phyloP scores from a whole-genome alignment of 2,888 invertebrate species.

The Xestoiulus laeticollis region DNA sequence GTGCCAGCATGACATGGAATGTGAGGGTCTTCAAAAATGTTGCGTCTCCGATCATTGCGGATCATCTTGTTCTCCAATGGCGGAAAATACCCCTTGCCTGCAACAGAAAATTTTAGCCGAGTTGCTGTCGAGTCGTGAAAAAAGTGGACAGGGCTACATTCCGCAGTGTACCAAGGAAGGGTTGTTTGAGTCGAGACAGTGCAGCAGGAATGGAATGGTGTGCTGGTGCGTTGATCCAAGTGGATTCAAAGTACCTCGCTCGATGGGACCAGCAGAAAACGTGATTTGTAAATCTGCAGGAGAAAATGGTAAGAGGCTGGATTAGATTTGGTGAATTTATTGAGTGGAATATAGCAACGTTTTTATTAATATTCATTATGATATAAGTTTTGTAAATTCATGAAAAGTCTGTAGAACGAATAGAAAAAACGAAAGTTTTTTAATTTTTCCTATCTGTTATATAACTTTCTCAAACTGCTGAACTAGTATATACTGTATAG shows the following conservation, averaged over 20 bases:
- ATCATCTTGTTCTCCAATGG: conserved; percentile 78
- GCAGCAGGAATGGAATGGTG: conserved; percentile 83
- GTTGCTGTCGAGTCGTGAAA: conserved; percentile 78
- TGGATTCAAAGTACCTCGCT: conserved; percentile 79
- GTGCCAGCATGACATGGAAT: conserved; percentile 78
- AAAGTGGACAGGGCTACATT: conserved; percentile 82
- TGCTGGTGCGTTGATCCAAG: conserved; percentile 84
- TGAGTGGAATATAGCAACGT: neutral
- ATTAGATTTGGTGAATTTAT: neutral
- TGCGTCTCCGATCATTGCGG: conserved; percentile 76
- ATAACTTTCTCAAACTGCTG: too few species aligned
- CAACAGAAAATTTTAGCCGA: conserved; percentile 82
- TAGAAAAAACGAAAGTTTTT: neutral
- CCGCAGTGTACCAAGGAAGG: conserved; percentile 79
- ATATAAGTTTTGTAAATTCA: neutral
- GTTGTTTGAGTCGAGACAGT: conserved; percentile 77
- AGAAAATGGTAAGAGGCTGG: neutral
- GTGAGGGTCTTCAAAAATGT: conserved; percentile 83
- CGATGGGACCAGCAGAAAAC: conserved; percentile 79
- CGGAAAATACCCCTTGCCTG: conserved; percentile 79
- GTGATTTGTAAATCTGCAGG: conserved; percentile 71
- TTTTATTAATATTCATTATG: neutral
- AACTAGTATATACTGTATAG: too few species aligned
- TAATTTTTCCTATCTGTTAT: too few species aligned
- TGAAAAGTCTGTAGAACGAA: too few species aligned